A percentile compares a stretch with the other conserved stretches of the same genome.
These are phyloP conservation scores for Ambastaia sidthimunki DNA, from an alignment of 2,797 vertebrate genomes.

Conservation along the genomic window DNA sequence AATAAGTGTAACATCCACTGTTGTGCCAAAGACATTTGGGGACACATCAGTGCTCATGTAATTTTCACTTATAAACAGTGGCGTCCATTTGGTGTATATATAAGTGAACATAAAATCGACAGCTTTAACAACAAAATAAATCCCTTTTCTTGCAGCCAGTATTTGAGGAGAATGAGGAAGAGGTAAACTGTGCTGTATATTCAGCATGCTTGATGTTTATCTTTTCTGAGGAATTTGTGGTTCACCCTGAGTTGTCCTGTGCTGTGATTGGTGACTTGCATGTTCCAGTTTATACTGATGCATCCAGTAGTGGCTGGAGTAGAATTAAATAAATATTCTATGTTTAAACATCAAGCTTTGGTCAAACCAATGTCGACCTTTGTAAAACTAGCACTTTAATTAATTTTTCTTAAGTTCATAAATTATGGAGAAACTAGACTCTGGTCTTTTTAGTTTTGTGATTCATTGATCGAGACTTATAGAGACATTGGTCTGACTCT, in stretches of 20 bases:
- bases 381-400: not conserved
- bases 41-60: not conserved
- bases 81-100: conserved; percentile 10
- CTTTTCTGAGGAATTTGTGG: not conserved
- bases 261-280: not conserved
- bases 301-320: not conserved
- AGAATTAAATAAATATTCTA: not conserved
- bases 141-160: conserved; percentile 69
- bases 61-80: conserved; percentile 4
- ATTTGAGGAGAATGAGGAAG: conserved; percentile 68
- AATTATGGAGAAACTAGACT: not conserved
- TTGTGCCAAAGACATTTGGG: not conserved
- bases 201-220: not conserved
- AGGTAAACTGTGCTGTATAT: conserved; percentile 50
- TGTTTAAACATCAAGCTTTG: not conserved
- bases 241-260: not conserved
- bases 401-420: too few species aligned
- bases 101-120: not conserved
- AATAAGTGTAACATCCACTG: not conserved
- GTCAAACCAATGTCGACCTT: not conserved
- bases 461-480: not conserved
- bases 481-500: not conserved
- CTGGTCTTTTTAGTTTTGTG: not conserved
- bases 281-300: not conserved
- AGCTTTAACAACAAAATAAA: not conserved